phyloP scores from a whole-genome alignment of 2,797 vertebrate genomes.

The Phyllotis vaccarum region DNA sequence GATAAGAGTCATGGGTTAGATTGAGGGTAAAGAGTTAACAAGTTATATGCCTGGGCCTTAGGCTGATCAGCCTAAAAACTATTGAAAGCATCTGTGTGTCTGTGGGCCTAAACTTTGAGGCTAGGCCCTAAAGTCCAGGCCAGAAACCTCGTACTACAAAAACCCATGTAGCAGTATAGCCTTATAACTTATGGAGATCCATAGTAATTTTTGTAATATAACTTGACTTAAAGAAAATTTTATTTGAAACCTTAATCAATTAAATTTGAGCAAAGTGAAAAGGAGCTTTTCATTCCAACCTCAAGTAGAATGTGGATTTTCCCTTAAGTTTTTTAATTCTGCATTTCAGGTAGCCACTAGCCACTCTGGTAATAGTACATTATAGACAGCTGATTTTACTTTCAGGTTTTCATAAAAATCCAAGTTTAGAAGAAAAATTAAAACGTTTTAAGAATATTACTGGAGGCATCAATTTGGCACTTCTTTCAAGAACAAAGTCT shows the following conservation, averaged over 20 bases:
- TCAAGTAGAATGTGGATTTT: not conserved
- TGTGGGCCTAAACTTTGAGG: no score
- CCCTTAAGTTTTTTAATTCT: not conserved
- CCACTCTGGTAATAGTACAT: not conserved
- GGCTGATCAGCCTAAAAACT: no score
- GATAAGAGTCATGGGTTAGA: no score
- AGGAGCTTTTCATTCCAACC: not conserved
- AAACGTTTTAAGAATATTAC: not conserved
- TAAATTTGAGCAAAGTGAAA: not conserved
- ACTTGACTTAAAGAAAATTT: not conserved
- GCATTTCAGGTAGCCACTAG: not conserved
- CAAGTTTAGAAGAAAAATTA: not conserved
- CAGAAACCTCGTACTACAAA: no score
- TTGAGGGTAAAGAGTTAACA: no score
- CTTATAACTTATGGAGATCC: not conserved
- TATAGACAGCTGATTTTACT: not conserved
- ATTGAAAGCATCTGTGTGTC: no score
- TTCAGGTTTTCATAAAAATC: slow-evolving; percentile 25
- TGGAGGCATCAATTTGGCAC: not conserved
- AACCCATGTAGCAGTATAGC: not conserved
- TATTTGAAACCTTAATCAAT: slow-evolving; percentile 28
- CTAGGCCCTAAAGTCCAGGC: no score
- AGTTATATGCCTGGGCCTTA: no score
- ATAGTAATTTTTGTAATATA: not conserved
- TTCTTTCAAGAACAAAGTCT: slow-evolving; percentile 1